These are phyloP conservation scores for Allacma fusca DNA, from an alignment of 2,888 invertebrate species.

Conservation along the genomic window DNA sequence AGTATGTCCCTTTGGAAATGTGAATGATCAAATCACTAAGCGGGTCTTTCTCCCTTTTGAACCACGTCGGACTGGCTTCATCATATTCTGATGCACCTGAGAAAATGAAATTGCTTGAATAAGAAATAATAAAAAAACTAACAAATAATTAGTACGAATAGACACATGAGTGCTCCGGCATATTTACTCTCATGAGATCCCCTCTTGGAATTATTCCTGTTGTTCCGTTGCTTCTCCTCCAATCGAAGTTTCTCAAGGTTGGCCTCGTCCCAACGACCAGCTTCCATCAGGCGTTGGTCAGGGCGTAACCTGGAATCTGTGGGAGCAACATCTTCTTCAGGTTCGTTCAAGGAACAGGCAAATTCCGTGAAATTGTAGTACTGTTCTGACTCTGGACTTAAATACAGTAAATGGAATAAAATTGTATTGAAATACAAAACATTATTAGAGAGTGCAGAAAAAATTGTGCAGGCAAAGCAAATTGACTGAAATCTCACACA, in stretches of 20 bases:
- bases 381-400: conserved; percentile 69
- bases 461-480: too few species aligned
- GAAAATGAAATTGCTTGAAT: not conserved
- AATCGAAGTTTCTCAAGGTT: conserved; percentile 83
- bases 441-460: too few species aligned
- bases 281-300: conserved; percentile 98
- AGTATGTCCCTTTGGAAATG: conserved; percentile 87
- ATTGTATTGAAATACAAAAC: too few species aligned
- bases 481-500: too few species aligned
- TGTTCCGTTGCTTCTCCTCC: conserved; percentile 90
- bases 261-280: conserved; percentile 89
- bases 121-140: not conserved
- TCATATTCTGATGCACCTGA: not conserved
- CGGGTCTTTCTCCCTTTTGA: conserved; percentile 78
- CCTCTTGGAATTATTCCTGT: not conserved
- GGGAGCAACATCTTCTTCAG: conserved; percentile 89
- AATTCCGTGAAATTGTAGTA: conserved; percentile 95
- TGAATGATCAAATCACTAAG: conserved; percentile 74
- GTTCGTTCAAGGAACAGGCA: conserved; percentile 96
- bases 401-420: too few species aligned
- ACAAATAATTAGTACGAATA: not conserved
- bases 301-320: conserved; percentile 93
- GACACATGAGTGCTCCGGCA: not conserved
- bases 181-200: not conserved
- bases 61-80: conserved; percentile 82